phyloP scores from a whole-genome alignment of 2,113 vertebrate species.

The Alexandromys fortis region DNA sequence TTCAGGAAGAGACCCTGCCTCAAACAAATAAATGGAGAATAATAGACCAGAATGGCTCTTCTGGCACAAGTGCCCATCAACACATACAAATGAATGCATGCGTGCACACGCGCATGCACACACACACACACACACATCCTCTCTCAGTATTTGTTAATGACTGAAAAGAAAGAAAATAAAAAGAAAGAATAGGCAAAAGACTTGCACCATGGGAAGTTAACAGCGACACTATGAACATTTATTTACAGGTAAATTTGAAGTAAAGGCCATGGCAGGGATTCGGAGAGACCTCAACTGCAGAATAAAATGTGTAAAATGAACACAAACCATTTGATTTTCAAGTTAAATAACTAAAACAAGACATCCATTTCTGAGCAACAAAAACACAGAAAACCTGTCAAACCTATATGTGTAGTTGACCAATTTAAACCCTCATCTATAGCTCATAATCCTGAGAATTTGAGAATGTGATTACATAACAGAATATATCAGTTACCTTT shows the following conservation, averaged over 20 bases:
- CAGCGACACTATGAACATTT: background rate
- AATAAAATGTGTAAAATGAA: slow-evolving; percentile 41
- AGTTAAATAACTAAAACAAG: background rate
- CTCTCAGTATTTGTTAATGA: background rate
- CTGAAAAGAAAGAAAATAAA: background rate
- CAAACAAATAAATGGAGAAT: background rate
- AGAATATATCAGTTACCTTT: background rate
- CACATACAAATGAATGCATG: background rate
- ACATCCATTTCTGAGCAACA: background rate
- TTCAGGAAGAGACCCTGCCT: background rate
- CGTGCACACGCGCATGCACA: accelerated
- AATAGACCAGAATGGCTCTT: background rate
- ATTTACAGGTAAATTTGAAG: background rate
- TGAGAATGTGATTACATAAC: background rate
- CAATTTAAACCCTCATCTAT: background rate
- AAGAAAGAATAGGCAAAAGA: background rate
- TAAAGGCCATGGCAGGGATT: background rate
- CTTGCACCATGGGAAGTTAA: background rate
- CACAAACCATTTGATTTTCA: slow-evolving; percentile 30
- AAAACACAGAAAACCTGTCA: background rate
- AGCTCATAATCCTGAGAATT: background rate
- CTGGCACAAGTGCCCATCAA: background rate
- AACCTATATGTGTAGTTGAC: background rate
- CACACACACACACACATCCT: background rate
- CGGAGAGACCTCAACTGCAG: background rate